Conservation (phyloP, 2,797 vertebrate genomes). For the Sebastes umbrosus region DNA sequence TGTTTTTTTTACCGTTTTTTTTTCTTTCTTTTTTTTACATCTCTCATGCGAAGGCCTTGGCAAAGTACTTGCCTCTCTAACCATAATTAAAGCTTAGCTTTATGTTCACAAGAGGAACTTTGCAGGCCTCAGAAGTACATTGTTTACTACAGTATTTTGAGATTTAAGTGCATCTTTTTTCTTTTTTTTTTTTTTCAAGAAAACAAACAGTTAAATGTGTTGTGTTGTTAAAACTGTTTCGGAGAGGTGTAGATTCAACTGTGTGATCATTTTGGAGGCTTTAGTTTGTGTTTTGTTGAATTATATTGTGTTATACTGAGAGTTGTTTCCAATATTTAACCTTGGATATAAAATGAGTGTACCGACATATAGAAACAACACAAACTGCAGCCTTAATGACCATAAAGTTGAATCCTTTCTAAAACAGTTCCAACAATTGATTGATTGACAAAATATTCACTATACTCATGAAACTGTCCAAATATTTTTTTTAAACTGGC, state of each 20-base stretch:
- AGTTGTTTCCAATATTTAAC: not conserved
- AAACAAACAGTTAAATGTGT: not conserved
- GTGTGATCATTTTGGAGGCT: not conserved
- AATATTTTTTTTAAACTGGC: too few species aligned
- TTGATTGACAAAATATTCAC: not conserved
- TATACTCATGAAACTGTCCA: not conserved
- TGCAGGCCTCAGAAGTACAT: not conserved
- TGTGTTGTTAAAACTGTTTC: not conserved
- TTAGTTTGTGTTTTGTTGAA: not conserved
- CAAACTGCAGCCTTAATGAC: not conserved
- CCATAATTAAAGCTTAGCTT: slow-evolving; percentile 39
- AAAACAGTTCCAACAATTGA: not conserved
- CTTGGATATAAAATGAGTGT: not conserved
- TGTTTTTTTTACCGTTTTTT: slow-evolving; percentile 39
- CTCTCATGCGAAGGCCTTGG: slow-evolving; percentile 59
- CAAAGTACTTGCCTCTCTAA: slow-evolving; percentile 28
- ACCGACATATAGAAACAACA: not conserved
- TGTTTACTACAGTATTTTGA: slow-evolving; percentile 22
- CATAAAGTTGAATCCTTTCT: not conserved
- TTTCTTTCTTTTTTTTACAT: slow-evolving; percentile 56
- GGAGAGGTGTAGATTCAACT: not conserved
- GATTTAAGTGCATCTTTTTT: not conserved
- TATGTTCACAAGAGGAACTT: slow-evolving; percentile 10
- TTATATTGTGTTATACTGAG: not conserved
- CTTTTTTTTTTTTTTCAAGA: not conserved